A percentile compares a stretch with the other conserved stretches of the same genome.
phyloP scores from a whole-genome alignment of 2,888 invertebrate species.

The Synanthedon tipuliformis region DNA sequence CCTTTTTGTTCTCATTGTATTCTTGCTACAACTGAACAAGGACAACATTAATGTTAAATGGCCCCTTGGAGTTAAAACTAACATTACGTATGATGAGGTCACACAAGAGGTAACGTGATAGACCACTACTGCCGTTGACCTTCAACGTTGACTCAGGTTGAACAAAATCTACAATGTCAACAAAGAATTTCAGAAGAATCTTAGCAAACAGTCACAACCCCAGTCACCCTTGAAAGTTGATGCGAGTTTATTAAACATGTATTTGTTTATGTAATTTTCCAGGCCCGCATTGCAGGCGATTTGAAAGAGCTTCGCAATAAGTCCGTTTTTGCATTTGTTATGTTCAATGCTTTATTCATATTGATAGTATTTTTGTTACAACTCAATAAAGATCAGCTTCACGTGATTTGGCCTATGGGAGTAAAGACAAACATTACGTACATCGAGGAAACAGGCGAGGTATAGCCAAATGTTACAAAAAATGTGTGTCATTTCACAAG shows the following conservation, averaged over 20 bases:
- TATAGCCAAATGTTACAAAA: constrained; percentile 67
- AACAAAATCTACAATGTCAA: constrained; percentile 4
- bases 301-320: constrained; percentile 96
- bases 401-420: constrained; percentile 97
- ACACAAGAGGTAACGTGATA: constrained; percentile 89
- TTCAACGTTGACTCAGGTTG: constrained; percentile 63
- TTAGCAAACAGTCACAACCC: constrained; percentile 33
- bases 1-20: constrained; percentile 97
- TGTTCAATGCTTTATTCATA: constrained; percentile 99
- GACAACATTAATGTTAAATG: constrained; percentile 95
- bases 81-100: constrained; percentile 90
- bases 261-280: constrained; percentile 67
- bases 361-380: constrained; percentile 98
- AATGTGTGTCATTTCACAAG: constrained; percentile 62
- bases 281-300: constrained; percentile 90
- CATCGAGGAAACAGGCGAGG: constrained; percentile 93
- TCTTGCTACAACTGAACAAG: constrained; percentile 98
- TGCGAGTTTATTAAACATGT: constrained; percentile 33
- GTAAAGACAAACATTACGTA: constrained; percentile 95
- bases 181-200: neutral
- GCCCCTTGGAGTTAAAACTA: constrained; percentile 95
- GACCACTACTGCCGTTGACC: constrained; percentile 51
- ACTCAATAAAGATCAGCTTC: constrained; percentile 98
- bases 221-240: constrained; percentile 71
- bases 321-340: constrained; percentile 97